A percentile compares a stretch with the other conserved stretches of the same genome.
Evolutionary conservation across 2,888 invertebrate species (phyloP).

Genomic region (Nephrotoma guestfalica): DNA sequence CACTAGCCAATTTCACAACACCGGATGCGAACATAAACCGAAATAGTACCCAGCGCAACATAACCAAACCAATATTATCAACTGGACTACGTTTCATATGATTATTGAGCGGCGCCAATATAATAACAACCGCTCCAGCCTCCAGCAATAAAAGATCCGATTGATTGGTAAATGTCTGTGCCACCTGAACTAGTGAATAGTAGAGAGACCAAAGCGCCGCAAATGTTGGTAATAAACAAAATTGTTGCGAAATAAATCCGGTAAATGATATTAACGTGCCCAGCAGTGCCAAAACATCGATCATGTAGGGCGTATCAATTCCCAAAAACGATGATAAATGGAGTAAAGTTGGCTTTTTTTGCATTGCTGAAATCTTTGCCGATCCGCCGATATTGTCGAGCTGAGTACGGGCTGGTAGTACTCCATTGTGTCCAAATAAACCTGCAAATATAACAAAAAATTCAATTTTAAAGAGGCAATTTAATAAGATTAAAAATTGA

Average conservation of each 20-base stretch:
- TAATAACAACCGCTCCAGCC: constrained; percentile 50
- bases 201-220: constrained; percentile 52
- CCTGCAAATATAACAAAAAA: constrained; percentile 33
- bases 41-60: constrained; percentile 55
- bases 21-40: constrained; percentile 56
- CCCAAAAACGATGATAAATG: constrained; percentile 52
- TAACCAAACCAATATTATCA: constrained; percentile 13
- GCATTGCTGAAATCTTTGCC: constrained; percentile 24
- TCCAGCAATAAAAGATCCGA: constrained; percentile 63
- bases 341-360: constrained; percentile 47
- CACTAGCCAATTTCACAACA: constrained; percentile 52
- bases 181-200: constrained; percentile 59
- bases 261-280: constrained; percentile 51
- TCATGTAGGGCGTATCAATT: constrained; percentile 46
- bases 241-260: constrained; percentile 44
- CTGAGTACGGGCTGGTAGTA: constrained; percentile 43
- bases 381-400: constrained; percentile 25
- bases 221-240: constrained; percentile 45
- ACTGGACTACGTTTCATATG: constrained; percentile 15
- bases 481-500: background rate
- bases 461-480: background rate
- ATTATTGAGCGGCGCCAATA: constrained; percentile 49
- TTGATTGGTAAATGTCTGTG: constrained; percentile 36
- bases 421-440: constrained; percentile 59
- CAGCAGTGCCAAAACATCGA: constrained; percentile 49